A percentile compares a stretch with the other conserved stretches of the same genome.
phyloP scores from a whole-genome alignment of 1,140 invertebrate species.

The Acromyrmex echinatior region DNA sequence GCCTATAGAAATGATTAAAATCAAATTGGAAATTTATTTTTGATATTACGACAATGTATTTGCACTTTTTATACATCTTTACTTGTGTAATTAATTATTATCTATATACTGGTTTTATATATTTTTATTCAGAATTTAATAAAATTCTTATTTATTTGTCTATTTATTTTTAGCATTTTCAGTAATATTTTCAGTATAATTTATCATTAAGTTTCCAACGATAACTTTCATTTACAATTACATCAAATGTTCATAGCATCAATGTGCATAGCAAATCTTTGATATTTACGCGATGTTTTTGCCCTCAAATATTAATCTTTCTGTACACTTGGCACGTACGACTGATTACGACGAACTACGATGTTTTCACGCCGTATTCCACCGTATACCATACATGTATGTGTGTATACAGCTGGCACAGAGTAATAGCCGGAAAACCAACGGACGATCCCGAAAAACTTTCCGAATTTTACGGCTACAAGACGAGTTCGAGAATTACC shows the following conservation, averaged over 20 bases:
- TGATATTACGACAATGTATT: no score
- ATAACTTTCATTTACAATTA: neutral
- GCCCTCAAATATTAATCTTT: constrained; percentile 14
- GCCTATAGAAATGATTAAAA: no score
- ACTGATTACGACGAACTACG: constrained; percentile 53
- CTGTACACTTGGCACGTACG: constrained; percentile 36
- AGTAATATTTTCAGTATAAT: neutral
- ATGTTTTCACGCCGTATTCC: constrained; percentile 19
- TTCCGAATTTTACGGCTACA: constrained; percentile 68
- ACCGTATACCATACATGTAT: neutral
- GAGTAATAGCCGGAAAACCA: constrained; percentile 60
- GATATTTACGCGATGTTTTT: constrained; percentile 31
- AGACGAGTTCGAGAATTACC: constrained; percentile 72
- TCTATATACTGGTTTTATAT: neutral
- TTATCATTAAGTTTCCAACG: neutral
- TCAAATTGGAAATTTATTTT: no score
- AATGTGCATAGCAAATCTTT: constrained; percentile 19
- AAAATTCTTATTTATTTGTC: no score
- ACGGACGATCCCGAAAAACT: constrained; percentile 52
- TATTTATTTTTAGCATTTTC: constrained; percentile 7
- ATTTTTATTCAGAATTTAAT: no score
- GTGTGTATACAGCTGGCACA: neutral
- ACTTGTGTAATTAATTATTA: neutral
- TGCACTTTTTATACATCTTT: neutral
- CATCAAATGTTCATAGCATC: neutral